These are phyloP conservation scores for Uloborus diversus DNA, from an alignment of 1,140 invertebrate genomes.

Conservation along the genomic window DNA sequence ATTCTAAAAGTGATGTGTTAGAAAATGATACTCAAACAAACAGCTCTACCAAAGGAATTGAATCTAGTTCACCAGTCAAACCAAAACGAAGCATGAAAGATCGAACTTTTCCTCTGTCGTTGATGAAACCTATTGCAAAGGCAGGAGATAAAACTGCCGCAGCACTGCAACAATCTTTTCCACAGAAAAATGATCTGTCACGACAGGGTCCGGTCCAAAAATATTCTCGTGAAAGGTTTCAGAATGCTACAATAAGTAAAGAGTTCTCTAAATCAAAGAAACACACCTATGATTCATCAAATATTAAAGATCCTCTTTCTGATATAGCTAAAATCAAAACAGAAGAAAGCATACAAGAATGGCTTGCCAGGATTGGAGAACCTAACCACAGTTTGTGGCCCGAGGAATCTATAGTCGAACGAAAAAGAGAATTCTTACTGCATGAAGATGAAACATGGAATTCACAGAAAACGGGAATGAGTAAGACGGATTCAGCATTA, in stretches of 20 bases:
- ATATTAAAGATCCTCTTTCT: constrained; percentile 12
- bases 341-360: constrained; percentile 52
- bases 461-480: not conserved
- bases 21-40: not conserved
- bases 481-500: not conserved
- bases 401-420: not conserved
- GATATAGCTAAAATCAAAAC: constrained; percentile 28
- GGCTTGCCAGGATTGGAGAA: constrained; percentile 36
- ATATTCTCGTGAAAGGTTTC: not conserved
- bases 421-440: no score
- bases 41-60: not conserved
- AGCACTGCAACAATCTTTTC: not conserved
- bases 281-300: not conserved
- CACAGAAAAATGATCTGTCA: constrained; percentile 10
- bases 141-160: constrained; percentile 8
- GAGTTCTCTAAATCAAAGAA: not conserved
- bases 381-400: not conserved
- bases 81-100: constrained; percentile 22
- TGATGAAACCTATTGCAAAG: constrained; percentile 41
- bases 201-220: constrained; percentile 2
- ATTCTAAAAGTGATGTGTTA: constrained; percentile 3
- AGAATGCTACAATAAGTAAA: not conserved
- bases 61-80: not conserved
- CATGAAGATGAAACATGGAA: not conserved
- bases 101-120: constrained; percentile 26